Conservation (phyloP, 2,797 vertebrate genomes). For the Hydrolagus colliei region DNA sequence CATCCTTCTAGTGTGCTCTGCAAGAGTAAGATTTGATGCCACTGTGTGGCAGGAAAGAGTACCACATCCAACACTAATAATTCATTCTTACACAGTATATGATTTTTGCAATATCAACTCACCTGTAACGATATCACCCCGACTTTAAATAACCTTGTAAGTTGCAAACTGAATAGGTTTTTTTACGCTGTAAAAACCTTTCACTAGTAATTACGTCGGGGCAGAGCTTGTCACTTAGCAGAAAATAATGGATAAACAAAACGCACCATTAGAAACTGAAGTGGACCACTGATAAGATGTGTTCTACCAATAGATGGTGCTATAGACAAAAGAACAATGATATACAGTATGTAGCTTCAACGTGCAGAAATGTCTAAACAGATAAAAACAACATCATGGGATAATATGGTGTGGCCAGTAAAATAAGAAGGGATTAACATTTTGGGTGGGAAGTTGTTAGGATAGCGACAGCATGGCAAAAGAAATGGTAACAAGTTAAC, state of each 20-base stretch:
- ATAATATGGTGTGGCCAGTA: too few relatives aligned
- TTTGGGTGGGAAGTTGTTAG: too few relatives aligned
- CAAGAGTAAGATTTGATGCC: not conserved
- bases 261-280: not conserved
- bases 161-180: too few relatives aligned
- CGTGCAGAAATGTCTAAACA: not conserved
- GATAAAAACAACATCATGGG: too few relatives aligned
- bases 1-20: not conserved
- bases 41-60: not conserved
- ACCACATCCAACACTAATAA: not conserved
- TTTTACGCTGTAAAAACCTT: too few relatives aligned
- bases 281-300: not conserved
- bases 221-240: too few relatives aligned
- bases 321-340: not conserved
- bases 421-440: too few relatives aligned
- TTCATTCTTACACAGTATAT: not conserved
- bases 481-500: too few relatives aligned
- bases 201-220: too few relatives aligned
- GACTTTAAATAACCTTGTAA: too few relatives aligned
- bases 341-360: not conserved
- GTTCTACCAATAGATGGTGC: not conserved
- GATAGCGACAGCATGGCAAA: too few relatives aligned
- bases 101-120: not conserved
- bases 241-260: not conserved
- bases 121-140: too few relatives aligned